A percentile compares a stretch with the other conserved stretches of the same genome.
These are phyloP conservation scores for Acrocephalus kingi DNA, from an alignment of 2,113 vertebrate species.

Conservation along the genomic window DNA sequence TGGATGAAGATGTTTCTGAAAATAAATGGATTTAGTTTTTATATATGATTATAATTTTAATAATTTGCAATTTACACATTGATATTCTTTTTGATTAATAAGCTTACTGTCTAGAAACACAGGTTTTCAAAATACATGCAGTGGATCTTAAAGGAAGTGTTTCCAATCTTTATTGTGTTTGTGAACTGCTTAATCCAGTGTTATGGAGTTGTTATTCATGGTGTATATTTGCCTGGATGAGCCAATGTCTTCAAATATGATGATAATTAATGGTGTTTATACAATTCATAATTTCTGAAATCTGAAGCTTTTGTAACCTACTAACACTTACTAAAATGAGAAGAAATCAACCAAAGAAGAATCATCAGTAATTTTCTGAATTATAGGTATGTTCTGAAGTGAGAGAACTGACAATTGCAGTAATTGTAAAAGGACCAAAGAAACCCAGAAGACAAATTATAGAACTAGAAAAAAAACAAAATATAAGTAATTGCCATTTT, in stretches of 20 bases:
- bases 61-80: accelerated
- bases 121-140: not conserved
- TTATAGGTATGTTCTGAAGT: not conserved
- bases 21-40: not conserved
- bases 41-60: not conserved
- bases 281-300: not conserved
- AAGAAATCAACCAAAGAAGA: not conserved
- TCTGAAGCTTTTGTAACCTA: not conserved
- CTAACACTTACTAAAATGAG: not conserved
- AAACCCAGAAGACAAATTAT: not conserved
- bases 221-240: not conserved
- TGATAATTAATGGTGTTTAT: not conserved
- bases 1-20: not conserved
- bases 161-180: not conserved
- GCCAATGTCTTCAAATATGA: not conserved
- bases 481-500: not conserved
- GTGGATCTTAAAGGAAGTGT: not conserved
- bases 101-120: not conserved
- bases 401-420: not conserved
- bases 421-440: not conserved
- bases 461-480: not conserved
- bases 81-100: not conserved
- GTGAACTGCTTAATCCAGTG: not conserved
- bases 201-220: not conserved
- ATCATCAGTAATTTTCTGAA: not conserved